Evolutionary conservation across 2,113 vertebrate species (phyloP), one percentile per base, ranked within the genome.

Genomic region (Oryctolagus cuniculus): DNA sequence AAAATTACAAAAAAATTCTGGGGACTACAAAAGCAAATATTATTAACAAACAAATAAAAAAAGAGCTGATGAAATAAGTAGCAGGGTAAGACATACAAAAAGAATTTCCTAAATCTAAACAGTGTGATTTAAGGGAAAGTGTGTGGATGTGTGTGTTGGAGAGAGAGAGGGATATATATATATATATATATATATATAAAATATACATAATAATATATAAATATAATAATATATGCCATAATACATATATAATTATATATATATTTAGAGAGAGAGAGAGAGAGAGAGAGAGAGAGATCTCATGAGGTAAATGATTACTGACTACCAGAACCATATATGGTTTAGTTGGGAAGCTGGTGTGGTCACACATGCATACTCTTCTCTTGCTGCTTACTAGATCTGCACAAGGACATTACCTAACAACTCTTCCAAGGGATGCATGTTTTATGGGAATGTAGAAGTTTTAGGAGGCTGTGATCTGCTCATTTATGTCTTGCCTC

Each of bases 391-490:
- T 87, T 98, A 99, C 80, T 98, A 98, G 83, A 98, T 98, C 96
- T 99, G 98, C 77, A 98, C 98, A 25, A n/a, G 17, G 4, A 8
- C n/a, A 31, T 7, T 98, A 91, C 98, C 21, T 10, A 4, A 10
- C 5, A 61, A 80, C 21, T 61, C 17, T 64, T 61, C 29, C 38
- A 2, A 12, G 24, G 38, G 22, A 34, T 19, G 12, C 1, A 6
- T 44, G 98, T 98, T 98, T 99, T 99, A 94, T 99, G 98, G 24
- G 97, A 97, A 85, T 98, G 98, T 67, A 99, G 97, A 87, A 98
- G 98, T 93, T 98, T 38, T 38, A 98, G 87, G 98, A 98, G 96
- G 98, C 98, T 31, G 98, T 97, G 64, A 99, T 98, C 96, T 99
- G 98, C 69, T 99, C 98, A 64, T 98, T 0, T 98, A 38, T 98